These are phyloP conservation scores for Perdita meconis DNA, from an alignment of 2,888 invertebrate species.

Conservation along the genomic window DNA sequence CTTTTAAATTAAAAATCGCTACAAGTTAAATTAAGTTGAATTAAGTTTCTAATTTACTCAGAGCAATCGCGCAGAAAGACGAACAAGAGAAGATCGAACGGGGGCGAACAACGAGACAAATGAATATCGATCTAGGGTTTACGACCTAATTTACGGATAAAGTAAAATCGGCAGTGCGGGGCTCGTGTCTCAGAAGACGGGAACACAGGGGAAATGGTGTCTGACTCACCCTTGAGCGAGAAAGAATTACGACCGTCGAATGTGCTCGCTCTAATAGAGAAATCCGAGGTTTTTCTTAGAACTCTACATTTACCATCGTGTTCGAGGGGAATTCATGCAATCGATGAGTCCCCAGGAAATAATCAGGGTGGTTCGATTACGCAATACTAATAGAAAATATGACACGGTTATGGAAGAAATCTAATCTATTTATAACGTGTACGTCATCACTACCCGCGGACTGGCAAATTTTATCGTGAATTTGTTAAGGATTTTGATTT, in stretches of 20 bases:
- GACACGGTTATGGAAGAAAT: neutral
- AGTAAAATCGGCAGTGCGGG: slow-evolving; percentile 59
- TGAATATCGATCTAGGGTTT: slow-evolving; percentile 50
- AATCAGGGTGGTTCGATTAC: slow-evolving; percentile 33
- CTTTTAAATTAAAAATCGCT: neutral
- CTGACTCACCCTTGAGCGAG: slow-evolving; percentile 67
- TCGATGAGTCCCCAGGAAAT: neutral
- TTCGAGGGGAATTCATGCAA: slow-evolving; percentile 22
- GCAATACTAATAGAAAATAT: slow-evolving; percentile 37
- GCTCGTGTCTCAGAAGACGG: slow-evolving; percentile 50
- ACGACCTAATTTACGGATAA: slow-evolving; percentile 58
- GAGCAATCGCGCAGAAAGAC: neutral
- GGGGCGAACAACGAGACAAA: slow-evolving; percentile 27
- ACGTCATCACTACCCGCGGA: neutral
- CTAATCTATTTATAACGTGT: slow-evolving; percentile 36
- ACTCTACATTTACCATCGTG: slow-evolving; percentile 40
- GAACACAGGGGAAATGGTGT: slow-evolving; percentile 52
- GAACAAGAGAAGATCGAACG: slow-evolving; percentile 7
- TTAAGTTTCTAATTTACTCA: neutral
- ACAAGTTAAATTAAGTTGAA: neutral
- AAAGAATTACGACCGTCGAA: slow-evolving; percentile 63
- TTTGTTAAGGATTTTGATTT: slow-evolving; percentile 3
- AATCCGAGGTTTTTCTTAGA: slow-evolving; percentile 58
- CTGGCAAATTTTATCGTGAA: neutral
- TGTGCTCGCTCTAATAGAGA: slow-evolving; percentile 57